Evolutionary conservation across 2,888 invertebrate species (phyloP).

Genomic region (Eupithecia tripunctaria): DNA sequence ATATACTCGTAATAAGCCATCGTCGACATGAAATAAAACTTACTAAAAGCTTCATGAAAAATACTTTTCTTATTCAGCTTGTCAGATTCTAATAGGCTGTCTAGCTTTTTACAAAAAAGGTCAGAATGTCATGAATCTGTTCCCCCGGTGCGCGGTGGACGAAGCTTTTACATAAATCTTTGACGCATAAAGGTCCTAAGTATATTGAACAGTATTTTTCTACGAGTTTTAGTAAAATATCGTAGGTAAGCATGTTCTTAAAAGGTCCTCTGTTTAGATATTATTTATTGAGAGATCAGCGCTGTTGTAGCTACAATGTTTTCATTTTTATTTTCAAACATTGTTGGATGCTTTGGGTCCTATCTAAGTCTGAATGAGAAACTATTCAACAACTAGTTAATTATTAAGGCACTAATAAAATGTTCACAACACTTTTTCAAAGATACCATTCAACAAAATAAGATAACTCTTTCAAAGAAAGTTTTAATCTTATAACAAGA

Average conservation of each 20-base stretch:
- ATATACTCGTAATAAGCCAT: too few species aligned
- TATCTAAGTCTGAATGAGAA: background rate
- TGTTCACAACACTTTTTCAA: background rate
- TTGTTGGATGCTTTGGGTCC: background rate
- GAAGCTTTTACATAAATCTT: constrained; percentile 36
- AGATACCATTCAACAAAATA: background rate
- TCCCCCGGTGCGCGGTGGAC: constrained; percentile 37
- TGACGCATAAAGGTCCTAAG: constrained; percentile 37
- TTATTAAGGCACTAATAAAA: background rate
- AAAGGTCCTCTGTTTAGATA: background rate
- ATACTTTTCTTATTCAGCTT: constrained; percentile 3
- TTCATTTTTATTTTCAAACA: background rate
- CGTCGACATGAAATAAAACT: background rate
- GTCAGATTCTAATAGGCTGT: constrained; percentile 28
- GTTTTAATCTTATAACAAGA: background rate
- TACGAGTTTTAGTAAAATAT: constrained; percentile 17
- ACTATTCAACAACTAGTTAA: background rate
- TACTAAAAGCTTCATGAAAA: background rate
- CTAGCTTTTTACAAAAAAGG: constrained; percentile 35
- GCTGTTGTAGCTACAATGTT: background rate
- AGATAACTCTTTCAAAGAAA: background rate
- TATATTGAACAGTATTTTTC: constrained; percentile 40
- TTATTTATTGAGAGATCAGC: background rate
- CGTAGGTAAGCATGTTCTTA: background rate
- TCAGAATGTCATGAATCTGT: constrained; percentile 34